Base-by-base conservation (phyloP, 1,140 invertebrate species). In the Drosophila nasuta region DNA sequence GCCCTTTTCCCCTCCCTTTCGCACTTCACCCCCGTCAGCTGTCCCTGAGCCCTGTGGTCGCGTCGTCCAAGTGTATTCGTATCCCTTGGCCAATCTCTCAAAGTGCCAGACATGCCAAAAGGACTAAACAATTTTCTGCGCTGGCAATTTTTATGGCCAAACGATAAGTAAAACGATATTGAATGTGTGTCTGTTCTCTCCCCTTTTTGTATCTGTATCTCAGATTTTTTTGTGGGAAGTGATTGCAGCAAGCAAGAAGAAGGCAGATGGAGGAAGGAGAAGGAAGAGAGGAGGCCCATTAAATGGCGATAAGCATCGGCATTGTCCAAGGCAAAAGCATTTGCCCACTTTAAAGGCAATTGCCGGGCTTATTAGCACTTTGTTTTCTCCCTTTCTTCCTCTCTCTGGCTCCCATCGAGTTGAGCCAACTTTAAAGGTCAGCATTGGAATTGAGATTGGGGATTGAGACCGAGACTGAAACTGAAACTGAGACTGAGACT, bases 161-260 rank as follows among this genome's bases (percentile, higher is more conserved):
- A 81, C 85, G 85, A 88, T 88, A 88, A 88, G 85, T 88, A 88
- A 85, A 88, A 88, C 85, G 83, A 88, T 88, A 88, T 89, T 89
- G 83, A 87, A 87, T 79, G 79, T 65, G 66, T 81, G 67, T 72
- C 51, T 70, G 13, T 57, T 35, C 5, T 5, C 13, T n/a, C 52
- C 49, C 70, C 71, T 49, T 75, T 82, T 82, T 41, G 38, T 64
- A 8, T 11, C 48, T 57, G 54, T 73, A 56, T 59, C 54, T 28
- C 41, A 30, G 49, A 6, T 57, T 46, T 52, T 52, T 64, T 68
- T 15, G 13, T 54, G 13, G 67, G 33, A 33, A 69, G 35, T 38
- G 35, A 41, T n/a, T 54, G 33, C n/a, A 25, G 13, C 17, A 15
- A 6, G 17, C 54, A 38, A 7, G 8, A 41, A 15, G 41, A 38